phyloP scores from a whole-genome alignment of 2,113 vertebrate genomes.

The Hippopotamus amphibius region DNA sequence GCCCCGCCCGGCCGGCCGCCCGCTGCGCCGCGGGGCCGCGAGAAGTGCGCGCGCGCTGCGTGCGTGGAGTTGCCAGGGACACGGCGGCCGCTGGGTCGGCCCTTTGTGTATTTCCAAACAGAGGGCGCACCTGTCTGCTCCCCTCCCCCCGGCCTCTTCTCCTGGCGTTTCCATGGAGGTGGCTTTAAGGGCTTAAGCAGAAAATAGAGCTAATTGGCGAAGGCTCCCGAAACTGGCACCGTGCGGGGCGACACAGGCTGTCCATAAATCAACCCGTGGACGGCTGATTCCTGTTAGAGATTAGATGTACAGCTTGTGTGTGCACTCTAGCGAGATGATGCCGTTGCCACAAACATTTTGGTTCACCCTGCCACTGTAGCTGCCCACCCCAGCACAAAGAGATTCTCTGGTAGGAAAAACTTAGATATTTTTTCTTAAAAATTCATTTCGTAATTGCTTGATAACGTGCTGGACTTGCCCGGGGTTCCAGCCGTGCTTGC shows the following conservation, averaged over 20 bases:
- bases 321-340: not conserved
- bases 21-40: not conserved
- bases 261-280: not conserved
- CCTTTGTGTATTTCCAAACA: constrained; percentile 67
- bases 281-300: not conserved
- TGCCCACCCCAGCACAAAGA: not conserved
- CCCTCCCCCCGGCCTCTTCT: not conserved
- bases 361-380: not conserved
- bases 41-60: constrained; percentile 6
- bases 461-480: not conserved
- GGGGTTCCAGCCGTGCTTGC: not conserved
- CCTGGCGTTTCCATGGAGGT: constrained; percentile 26
- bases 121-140: constrained; percentile 70
- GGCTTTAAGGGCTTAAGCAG: constrained; percentile 37
- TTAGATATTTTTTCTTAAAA: not conserved
- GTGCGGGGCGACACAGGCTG: not conserved
- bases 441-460: not conserved
- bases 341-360: not conserved
- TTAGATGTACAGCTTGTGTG: not conserved
- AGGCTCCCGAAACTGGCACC: not conserved
- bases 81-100: not conserved
- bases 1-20: not conserved
- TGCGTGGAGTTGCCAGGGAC: constrained; percentile 71
- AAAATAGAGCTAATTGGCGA: constrained; percentile 35
- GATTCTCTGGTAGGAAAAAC: not conserved